Base-by-base conservation (phyloP, 1,140 invertebrate genomes). In the Bombus ignitus region DNA sequence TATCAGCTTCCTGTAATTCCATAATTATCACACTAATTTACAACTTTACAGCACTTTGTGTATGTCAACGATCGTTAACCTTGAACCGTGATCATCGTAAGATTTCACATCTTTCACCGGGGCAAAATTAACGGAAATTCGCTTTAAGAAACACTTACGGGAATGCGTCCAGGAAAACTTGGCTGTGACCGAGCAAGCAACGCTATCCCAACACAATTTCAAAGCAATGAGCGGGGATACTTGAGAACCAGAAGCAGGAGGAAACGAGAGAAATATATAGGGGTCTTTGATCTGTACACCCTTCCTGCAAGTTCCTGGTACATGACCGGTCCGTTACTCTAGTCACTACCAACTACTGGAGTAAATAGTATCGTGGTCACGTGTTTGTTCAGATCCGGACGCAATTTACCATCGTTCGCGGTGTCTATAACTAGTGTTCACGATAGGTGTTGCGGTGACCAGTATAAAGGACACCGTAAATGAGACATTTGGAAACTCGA, bases 261-360 rank as follows among this genome's bases (percentile, higher is more conserved):
- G 71, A 65, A 66, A 44, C 42, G 80, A 62, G 79, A 83, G 79
- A 75, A 85, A 79, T 89, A 65, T 77, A 68, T 62, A 78, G 71
- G 79, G 76, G 62, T 70, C 75, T 85, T 90, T 86, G 85, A 85
- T 83, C 86, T 81, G 87, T 75, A 85, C 76, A 88, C 89, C 89
- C 89, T 88, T 83, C 75, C 89, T 76, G 78, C 42, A 62, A 87
- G 89, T 88, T 88, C 89, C 87, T 84, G 87, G 87, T 91, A 91
- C 89, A 90, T 25, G 81, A 47, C 13, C 73, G 75, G 77, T 59
- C 89, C 89, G 89, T 91, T 91, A 90, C 86, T 70, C 81, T 42
- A 75, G 87, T 81, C 86, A 71, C 78, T 75, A 72, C 66, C 89
- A 90, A 91, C 87, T 88, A 86, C 77, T 74, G 81, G 86, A 76